Evolutionary conservation across 2,888 invertebrate genomes (phyloP).

Genomic region (Cerastoderma edule): DNA sequence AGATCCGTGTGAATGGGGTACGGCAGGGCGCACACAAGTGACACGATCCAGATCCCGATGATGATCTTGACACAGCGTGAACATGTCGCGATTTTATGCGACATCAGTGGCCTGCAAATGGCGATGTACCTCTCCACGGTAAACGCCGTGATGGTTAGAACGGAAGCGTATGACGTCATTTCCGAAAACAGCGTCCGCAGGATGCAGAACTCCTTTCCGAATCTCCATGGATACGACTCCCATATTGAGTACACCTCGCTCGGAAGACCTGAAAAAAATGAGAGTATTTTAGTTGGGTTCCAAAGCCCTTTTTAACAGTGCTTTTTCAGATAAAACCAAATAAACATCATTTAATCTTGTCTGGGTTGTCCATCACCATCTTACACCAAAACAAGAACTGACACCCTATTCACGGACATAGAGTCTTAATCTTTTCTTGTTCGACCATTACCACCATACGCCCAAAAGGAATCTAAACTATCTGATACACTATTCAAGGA

Average conservation of each 20-base stretch:
- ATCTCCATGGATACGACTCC: slow-evolving; percentile 79
- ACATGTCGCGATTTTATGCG: slow-evolving; percentile 92
- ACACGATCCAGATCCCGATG: slow-evolving; percentile 92
- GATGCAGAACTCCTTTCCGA: slow-evolving; percentile 84
- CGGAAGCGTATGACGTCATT: slow-evolving; percentile 93
- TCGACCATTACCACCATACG: too few relatives aligned
- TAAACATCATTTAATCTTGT: too few relatives aligned
- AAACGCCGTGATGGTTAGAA: slow-evolving; percentile 95
- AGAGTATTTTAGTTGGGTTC: too few relatives aligned
- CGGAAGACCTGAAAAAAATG: slow-evolving; percentile 36
- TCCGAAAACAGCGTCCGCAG: slow-evolving; percentile 84
- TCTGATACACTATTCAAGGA: too few relatives aligned
- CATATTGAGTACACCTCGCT: slow-evolving; percentile 33
- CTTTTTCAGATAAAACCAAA: too few relatives aligned
- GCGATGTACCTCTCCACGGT: slow-evolving; percentile 93
- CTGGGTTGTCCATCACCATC: too few relatives aligned
- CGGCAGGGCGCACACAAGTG: slow-evolving; percentile 88
- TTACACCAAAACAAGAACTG: too few relatives aligned
- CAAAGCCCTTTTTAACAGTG: too few relatives aligned
- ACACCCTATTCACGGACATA: too few relatives aligned
- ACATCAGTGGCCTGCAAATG: slow-evolving; percentile 94
- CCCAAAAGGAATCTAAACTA: too few relatives aligned
- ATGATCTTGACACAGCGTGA: slow-evolving; percentile 92
- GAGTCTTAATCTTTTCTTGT: too few relatives aligned
- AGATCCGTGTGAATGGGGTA: slow-evolving; percentile 80